These are phyloP conservation scores for Drosophila teissieri DNA, from an alignment of 1,140 invertebrate species.

Conservation along the genomic window DNA sequence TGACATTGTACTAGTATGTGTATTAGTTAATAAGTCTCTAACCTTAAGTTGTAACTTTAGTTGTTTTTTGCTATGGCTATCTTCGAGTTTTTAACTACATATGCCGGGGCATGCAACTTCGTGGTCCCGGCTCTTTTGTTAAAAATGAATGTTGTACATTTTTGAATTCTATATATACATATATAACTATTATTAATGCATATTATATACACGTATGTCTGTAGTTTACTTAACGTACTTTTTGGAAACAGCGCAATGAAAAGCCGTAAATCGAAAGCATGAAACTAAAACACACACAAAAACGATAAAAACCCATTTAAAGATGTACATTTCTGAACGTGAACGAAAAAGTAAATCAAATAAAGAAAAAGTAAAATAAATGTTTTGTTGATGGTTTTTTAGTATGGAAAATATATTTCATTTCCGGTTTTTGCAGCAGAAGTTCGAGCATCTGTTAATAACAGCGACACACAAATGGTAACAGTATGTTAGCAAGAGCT, in stretches of 20 bases:
- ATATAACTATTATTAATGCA: slow-evolving; percentile 63
- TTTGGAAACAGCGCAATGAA: slow-evolving; percentile 60
- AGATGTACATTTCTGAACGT: slow-evolving; percentile 79
- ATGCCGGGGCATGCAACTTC: slow-evolving; percentile 14
- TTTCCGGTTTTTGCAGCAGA: not conserved
- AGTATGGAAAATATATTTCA: not conserved
- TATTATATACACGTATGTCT: slow-evolving; percentile 68
- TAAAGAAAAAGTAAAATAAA: slow-evolving; percentile 45
- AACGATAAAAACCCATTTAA: slow-evolving; percentile 53
- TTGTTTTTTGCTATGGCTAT: slow-evolving; percentile 79
- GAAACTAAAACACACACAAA: slow-evolving; percentile 25
- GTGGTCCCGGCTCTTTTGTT: slow-evolving; percentile 63
- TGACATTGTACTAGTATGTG: slow-evolving; percentile 75
- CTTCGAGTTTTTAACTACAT: slow-evolving; percentile 79
- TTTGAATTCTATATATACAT: slow-evolving; percentile 78
- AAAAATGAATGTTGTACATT: slow-evolving; percentile 83
- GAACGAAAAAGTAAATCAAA: slow-evolving; percentile 68
- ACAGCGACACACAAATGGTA: slow-evolving; percentile 1
- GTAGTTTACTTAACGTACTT: slow-evolving; percentile 80
- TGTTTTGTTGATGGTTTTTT: not conserved
- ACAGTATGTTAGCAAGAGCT: slow-evolving; percentile 14
- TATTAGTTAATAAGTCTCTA: slow-evolving; percentile 75
- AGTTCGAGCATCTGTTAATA: not conserved
- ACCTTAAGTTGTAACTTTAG: slow-evolving; percentile 75
- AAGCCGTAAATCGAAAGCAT: slow-evolving; percentile 36